Evolutionary conservation across 37 sponge, comb jelly and placozoan genomes (phyloP).

Genomic region (Haliclona indistincta): DNA sequence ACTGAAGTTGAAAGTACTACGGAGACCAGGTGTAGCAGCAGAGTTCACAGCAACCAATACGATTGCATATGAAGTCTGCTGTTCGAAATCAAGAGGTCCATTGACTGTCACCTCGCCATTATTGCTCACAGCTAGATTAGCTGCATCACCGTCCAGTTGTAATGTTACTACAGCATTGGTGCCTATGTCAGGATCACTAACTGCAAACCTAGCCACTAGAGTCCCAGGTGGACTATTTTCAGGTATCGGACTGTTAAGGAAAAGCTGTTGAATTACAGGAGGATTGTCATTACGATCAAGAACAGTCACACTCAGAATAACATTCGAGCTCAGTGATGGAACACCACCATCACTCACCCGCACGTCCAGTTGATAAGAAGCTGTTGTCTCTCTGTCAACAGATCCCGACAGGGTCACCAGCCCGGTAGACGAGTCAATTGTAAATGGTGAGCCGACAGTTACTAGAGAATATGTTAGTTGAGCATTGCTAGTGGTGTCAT

Average conservation of each 20-base stretch:
- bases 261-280: not conserved
- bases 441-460: not conserved
- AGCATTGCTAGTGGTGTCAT: conserved; percentile 1
- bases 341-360: conserved; percentile 37
- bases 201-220: conserved; percentile 38
- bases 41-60: conserved; percentile 45
- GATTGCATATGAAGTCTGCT: not conserved
- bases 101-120: conserved; percentile 28
- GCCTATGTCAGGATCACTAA: conserved; percentile 2
- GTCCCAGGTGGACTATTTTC: conserved; percentile 49
- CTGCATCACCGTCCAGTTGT: conserved; percentile 11
- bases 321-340: conserved; percentile 16
- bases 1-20: conserved; percentile 9
- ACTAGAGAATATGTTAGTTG: not conserved
- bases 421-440: not conserved
- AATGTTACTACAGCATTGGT: conserved; percentile 16
- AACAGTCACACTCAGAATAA: conserved; percentile 44
- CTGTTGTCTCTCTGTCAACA: conserved; percentile 39
- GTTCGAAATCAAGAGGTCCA: conserved; percentile 69
- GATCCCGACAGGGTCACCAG: conserved; percentile 16
- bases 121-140: conserved; percentile 13
- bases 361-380: conserved; percentile 9
- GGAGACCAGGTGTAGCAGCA: conserved; percentile 30
- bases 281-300: conserved; percentile 30
- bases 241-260: not conserved